A percentile compares a stretch with the other conserved stretches of the same genome.
These are phyloP conservation scores for Euleptes europaea DNA, from an alignment of 2,113 vertebrate genomes.

Conservation along the genomic window DNA sequence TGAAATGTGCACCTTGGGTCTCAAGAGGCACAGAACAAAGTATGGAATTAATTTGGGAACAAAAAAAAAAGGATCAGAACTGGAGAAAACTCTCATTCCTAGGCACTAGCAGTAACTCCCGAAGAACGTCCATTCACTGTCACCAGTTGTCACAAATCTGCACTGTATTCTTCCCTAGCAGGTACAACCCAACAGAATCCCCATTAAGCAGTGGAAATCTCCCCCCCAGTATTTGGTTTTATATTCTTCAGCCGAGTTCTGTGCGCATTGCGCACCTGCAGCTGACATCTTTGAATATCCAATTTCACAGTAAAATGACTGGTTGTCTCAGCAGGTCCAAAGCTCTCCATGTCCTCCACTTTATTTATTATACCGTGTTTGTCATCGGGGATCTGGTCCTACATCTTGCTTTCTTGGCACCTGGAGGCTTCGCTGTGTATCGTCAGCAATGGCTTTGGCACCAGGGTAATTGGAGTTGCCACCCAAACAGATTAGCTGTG, in stretches of 20 bases:
- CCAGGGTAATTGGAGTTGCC: conserved; percentile 14
- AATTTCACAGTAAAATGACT: conserved; percentile 3
- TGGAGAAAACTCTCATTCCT: too few species aligned
- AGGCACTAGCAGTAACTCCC: background rate
- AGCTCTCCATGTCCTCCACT: background rate
- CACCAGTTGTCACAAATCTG: rapidly evolving
- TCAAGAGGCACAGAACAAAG: too few species aligned
- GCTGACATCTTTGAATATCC: background rate
- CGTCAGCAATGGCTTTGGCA: background rate
- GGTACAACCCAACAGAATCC: background rate
- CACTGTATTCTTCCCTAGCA: background rate
- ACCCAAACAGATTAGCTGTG: background rate
- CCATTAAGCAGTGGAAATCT: background rate
- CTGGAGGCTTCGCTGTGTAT: conserved; percentile 17
- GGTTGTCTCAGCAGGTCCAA: background rate
- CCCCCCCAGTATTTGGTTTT: background rate
- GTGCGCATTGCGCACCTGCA: background rate
- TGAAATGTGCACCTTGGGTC: too few species aligned
- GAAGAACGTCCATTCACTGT: background rate
- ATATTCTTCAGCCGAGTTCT: background rate
- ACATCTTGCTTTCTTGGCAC: background rate
- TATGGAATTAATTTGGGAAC: too few species aligned
- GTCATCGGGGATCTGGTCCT: background rate
- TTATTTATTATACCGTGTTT: conserved; percentile 17
- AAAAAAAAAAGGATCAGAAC: too few species aligned